Evolutionary conservation across 2,888 invertebrate genomes (phyloP), one percentile per base, ranked within the genome.

Genomic region (Papilio demoleus): DNA sequence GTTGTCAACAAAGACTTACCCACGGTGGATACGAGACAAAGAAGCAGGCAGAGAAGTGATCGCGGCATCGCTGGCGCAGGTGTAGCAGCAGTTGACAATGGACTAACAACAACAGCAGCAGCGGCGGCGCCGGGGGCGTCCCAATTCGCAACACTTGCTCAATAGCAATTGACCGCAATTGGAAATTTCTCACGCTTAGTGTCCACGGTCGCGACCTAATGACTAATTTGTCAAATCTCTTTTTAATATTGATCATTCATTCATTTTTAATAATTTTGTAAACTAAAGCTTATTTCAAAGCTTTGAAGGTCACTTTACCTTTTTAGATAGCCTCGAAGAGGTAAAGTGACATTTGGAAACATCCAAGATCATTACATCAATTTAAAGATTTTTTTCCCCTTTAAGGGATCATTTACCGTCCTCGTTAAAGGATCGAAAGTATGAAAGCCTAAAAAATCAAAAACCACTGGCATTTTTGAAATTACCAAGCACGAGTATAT

Each of bases 121-220:
- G 73, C 71, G 60, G 73, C 71, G 61, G 70, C 71, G 74, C 69
- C 62, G 67, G 71, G 72, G 75, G 78, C 78, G 84, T 82, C 80
- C 81, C 79, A 79, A 81, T 78, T 80, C 74, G 73, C 74, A 64
- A 64, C 67, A 75, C 75, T 87, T 86, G 81, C 85, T 72, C 77
- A 85, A 84, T 72, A 47, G 59, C 42, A 69, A 68, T 72, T 76
- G 76, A 73, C 79, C 81, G 80, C 84, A 76, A 83, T 81, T 74
- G 76, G 75, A 77, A 85, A 90, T 90, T 89, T 85, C 85, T 81
- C 86, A 88, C 89, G 88, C 78, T 74, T 78, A 75, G 71, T 68
- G 73, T 73, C 80, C 85, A 88, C 75, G 88, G 88, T 80, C 88
- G 65, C 76, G 88, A 89, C 88, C 88, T 89, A 68, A 65, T 70